These are phyloP conservation scores for Poliocrania exsul DNA, from an alignment of 2,797 vertebrate species.

Conservation along the genomic window DNA sequence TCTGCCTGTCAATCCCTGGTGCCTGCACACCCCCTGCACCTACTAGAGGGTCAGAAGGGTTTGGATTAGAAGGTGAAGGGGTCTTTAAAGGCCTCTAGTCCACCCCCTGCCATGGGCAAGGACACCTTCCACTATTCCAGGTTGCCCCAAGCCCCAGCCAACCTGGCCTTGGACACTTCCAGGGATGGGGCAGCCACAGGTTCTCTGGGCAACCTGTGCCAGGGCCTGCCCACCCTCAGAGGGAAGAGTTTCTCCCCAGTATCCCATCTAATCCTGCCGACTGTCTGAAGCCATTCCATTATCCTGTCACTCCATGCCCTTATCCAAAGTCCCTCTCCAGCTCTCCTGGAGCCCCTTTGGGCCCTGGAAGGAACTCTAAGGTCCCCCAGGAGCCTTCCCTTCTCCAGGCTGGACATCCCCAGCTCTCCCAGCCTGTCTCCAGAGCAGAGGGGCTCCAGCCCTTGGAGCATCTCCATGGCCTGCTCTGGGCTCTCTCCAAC, in stretches of 20 bases:
- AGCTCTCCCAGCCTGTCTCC: not conserved
- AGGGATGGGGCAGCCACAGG: not conserved
- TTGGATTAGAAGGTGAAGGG: not conserved
- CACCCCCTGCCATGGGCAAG: not conserved
- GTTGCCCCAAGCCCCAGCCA: not conserved
- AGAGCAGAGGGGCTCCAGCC: not conserved
- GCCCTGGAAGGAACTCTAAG: rapidly evolving
- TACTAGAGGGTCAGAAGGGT: not conserved
- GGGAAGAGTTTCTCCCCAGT: not conserved
- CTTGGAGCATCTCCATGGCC: rapidly evolving
- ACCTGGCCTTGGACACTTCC: not conserved
- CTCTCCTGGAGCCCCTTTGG: not conserved
- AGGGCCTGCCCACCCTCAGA: not conserved
- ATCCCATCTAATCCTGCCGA: not conserved
- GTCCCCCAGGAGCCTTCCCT: not conserved
- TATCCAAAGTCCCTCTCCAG: not conserved
- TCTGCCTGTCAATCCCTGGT: not conserved
- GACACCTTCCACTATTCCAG: not conserved
- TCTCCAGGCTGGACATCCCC: not conserved
- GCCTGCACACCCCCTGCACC: not conserved
- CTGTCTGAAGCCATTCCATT: not conserved
- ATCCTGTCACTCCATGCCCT: not conserved
- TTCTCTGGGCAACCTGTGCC: not conserved
- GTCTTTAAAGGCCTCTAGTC: not conserved
- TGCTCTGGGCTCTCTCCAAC: not conserved